Evolutionary conservation across 2,888 invertebrate genomes (phyloP).

Genomic region (Leptothorax acervorum): DNA sequence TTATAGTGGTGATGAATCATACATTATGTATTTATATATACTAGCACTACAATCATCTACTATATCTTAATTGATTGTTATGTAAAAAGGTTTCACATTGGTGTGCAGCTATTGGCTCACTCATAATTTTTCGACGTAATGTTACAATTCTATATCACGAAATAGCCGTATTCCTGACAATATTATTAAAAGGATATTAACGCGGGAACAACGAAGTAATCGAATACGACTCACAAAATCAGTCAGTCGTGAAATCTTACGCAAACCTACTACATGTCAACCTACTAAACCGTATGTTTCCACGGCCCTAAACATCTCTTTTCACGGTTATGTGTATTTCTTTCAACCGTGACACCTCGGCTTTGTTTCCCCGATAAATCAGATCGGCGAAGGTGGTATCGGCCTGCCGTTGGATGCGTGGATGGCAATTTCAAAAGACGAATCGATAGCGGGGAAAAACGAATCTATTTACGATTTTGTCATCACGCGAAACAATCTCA

Average conservation of each 20-base stretch:
- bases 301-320: constrained; percentile 38
- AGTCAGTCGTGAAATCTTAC: constrained; percentile 44
- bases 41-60: background rate
- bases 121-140: background rate
- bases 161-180: background rate
- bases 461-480: background rate
- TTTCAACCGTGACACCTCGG: constrained; percentile 28
- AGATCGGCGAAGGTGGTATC: constrained; percentile 31
- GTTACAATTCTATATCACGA: background rate
- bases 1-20: constrained; percentile 3
- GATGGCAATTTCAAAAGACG: background rate
- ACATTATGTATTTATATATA: background rate
- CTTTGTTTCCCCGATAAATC: constrained; percentile 30
- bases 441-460: background rate
- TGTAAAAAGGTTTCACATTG: background rate
- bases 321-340: constrained; percentile 22
- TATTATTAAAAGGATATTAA: background rate
- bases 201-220: background rate
- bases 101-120: background rate
- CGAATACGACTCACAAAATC: constrained; percentile 1
- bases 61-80: background rate
- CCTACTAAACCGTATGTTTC: constrained; percentile 30
- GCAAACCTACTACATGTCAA: constrained; percentile 16
- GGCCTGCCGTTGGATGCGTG: background rate
- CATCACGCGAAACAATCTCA: background rate